Base-by-base conservation (phyloP, 2,888 invertebrate species). In the Diogma glabrata region DNA sequence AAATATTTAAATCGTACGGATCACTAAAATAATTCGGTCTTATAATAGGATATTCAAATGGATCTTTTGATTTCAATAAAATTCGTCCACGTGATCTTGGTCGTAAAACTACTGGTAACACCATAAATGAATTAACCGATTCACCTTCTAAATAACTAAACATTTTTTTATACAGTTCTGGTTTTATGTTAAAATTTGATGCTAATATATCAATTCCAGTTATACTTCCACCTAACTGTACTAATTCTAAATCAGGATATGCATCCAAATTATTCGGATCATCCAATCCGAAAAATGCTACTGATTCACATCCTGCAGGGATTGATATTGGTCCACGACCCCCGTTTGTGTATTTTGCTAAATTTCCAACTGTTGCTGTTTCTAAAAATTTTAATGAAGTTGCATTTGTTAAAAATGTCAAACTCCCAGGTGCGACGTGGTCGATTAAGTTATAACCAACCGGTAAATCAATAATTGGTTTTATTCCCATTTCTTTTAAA, bases 191-290 rank as follows among this genome's bases (percentile, higher is more conserved):
- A 63, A 76, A 75, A 20, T 74, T 71, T 57, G 62, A 59, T 55
- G 68, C 60, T 2, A 64, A 61, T 4, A 70, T 49, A 23, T 52
- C 23, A 22, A 14, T 4, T 60, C 60, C 56, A 63, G 73, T 60
- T 66, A 69, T 64, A 8, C 66, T 64, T 3, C 77, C 78, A 4
- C 78, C 78, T 1, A 80, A 69, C 58, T 81, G 75, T 52, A 87
- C 75, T 14, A 85, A 63, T 63, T 87, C 84, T 49, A 86, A 75
- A 61, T 87, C 84, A 0, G 87, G 84, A 64, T 76, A 75, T 52
- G 72, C 73, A 48, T 67, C 66, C 49, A 60, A 61, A 16, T 72
- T 68, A 12, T 70, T 60, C 1, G 77, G 75, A 54, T 75, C 67
- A 55, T 76, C 75, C 12, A 81, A 75, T 60, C 78, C 76, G 53